Base-by-base conservation (phyloP, 1,140 invertebrate genomes). In the Idris sp. region DNA sequence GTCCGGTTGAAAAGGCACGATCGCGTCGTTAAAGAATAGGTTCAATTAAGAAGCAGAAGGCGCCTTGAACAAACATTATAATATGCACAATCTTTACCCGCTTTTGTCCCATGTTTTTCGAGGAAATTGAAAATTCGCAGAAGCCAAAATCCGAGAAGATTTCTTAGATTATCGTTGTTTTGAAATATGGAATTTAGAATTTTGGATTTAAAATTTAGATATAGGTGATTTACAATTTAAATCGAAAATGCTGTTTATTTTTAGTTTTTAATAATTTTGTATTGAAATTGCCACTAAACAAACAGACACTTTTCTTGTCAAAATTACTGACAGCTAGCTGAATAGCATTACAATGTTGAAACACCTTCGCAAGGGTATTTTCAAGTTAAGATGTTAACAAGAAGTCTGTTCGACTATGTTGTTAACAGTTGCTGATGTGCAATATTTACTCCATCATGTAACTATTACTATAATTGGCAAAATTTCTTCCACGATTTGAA, bases 341-440 rank as follows among this genome's bases (percentile, higher is more conserved):
- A 53, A 46, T 38, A 26, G 31, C 15, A 49, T 48, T 62, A 56
- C 67, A 62, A 53, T 53, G 65, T 69, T 61, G 48, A 69, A 69
- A 69, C 65, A 69, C 54, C 65, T 69, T 61, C 25, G 14, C 14
- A 65, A 59, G 36, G 58, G 11, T 43, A 58, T 58, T 65, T 59
- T 65, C 25, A 46, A 64, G 53, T 64, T 72, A 72, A 72, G 51
- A 74, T 54, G 71, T 74, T 67, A 67, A 67, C 71, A 25, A 73
- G 59, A 73, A 59, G 44, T 36, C 33, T 10, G 46, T 31, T 35
- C 40, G 14, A 15, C 13, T 49, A 13, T 74, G 44, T 67, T 59
- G 67, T 74, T 74, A 74, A 54, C 71, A 16, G 58, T 19, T 64
- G 36, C 58, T 64, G 58, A 62, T 58, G 59, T 73, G 36, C 56